Evolutionary conservation across 2,888 invertebrate species (phyloP), one percentile per base, ranked within the genome.

Genomic region (Erynnis tages): DNA sequence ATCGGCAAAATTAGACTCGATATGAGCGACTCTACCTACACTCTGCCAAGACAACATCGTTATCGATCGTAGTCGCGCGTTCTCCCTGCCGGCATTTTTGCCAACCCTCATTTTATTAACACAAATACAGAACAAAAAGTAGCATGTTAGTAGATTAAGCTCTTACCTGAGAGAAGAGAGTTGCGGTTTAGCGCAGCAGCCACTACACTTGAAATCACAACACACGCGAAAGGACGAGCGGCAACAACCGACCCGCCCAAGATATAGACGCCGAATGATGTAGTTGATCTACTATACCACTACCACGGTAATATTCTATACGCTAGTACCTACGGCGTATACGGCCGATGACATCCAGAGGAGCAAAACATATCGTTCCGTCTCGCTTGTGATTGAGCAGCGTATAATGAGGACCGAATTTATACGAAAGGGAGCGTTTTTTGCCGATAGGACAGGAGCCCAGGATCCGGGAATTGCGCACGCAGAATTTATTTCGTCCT

Each of bases 51-150:
- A 82, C 82, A 83, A 84, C 82, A 82, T 85, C 80, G 77, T 81
- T 87, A 89, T 89, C 83, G 88, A 89, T 88, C 88, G 87, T 57
- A 59, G 70, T 61, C 73, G 76, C 75, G 78, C 78, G 71, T 73
- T 77, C 68, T 69, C 66, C 65, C 67, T 65, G 65, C 72, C 79
- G 77, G 77, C 67, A 60, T 63, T 65, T 63, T 74, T 54, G 71
- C 76, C 56, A 71, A 16, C 3, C 38, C 25, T 38, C 67, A 73
- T 75, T 10, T 19, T 13, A 63, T 57, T 79, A 67, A 79, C 76
- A 79, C 67, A 80, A 79, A 80, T 69, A 60, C 56, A 59, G 53
- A 53, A 55, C 54, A 50, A 44, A 58, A 59, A 16, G 40, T 48
- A 47, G 53, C 55, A 35, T 49, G 55, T 54, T 21, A 55, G 59